Conservation (phyloP, 2,113 vertebrate genomes). For the Pluvianellus socialis region DNA sequence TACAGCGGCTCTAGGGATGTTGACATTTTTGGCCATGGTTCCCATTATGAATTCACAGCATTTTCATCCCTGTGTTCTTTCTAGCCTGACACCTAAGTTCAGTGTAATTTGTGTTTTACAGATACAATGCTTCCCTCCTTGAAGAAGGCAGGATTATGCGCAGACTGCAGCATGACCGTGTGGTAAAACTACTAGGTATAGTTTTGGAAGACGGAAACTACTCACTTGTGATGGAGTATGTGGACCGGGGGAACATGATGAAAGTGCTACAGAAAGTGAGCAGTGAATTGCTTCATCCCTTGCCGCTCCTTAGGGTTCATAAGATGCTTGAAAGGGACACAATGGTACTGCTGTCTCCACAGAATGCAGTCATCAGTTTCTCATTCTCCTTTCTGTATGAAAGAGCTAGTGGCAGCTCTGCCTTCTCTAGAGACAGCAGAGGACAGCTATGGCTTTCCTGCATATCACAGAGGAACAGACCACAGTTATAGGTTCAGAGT, state of each 20-base stretch:
- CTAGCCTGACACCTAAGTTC: background rate
- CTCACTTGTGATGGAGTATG: slow-evolving; percentile 92
- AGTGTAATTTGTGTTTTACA: slow-evolving; percentile 41
- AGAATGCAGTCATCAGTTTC: background rate
- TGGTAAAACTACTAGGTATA: slow-evolving; percentile 90
- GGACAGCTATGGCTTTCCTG: background rate
- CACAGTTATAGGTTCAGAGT: background rate
- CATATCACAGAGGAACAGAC: background rate
- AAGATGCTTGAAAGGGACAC: background rate
- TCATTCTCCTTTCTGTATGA: background rate
- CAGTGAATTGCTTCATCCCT: background rate
- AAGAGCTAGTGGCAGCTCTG: background rate
- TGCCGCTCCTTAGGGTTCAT: background rate
- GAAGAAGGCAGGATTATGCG: slow-evolving; percentile 92
- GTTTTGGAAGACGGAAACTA: slow-evolving; percentile 90
- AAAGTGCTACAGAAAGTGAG: slow-evolving; percentile 84
- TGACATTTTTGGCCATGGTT: background rate
- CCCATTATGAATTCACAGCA: background rate
- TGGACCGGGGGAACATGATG: slow-evolving; percentile 88
- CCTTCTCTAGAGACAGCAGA: background rate
- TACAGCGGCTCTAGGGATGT: background rate
- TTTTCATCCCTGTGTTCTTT: background rate
- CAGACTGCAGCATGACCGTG: slow-evolving; percentile 83
- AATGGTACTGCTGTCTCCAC: background rate
- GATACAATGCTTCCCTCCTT: slow-evolving; percentile 82